Evolutionary conservation across 2,888 invertebrate species (phyloP).

Genomic region (Dasypogon diadema): DNA sequence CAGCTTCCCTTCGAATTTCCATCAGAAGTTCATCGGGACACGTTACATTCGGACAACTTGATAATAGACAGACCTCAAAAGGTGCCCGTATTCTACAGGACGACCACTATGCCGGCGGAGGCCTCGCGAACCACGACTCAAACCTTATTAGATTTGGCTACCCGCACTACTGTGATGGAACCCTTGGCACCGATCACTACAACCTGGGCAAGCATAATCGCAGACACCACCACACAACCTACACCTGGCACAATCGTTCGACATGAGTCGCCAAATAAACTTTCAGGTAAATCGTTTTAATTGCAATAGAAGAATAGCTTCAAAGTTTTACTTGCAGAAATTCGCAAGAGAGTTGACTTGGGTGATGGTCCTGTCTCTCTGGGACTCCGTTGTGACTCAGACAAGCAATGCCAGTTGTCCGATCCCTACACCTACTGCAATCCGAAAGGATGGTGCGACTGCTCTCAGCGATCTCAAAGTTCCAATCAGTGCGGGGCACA

Average conservation of each 20-base stretch:
- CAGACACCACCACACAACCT: conserved; percentile 56
- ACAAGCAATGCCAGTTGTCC: conserved; percentile 83
- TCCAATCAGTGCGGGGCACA: conserved; percentile 78
- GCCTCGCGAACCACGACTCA: conserved; percentile 65
- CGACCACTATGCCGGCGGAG: conserved; percentile 23
- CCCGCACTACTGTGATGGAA: conserved; percentile 70
- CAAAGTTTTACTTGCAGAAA: conserved; percentile 57
- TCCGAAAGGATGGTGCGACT: conserved; percentile 76
- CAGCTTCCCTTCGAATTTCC: conserved; percentile 26
- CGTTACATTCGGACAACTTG: conserved; percentile 52
- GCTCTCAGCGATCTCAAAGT: conserved; percentile 73
- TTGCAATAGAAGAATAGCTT: not conserved
- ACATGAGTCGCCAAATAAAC: not conserved
- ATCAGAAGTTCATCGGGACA: conserved; percentile 25
- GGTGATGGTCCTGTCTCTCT: conserved; percentile 74
- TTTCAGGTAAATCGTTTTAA: conserved; percentile 15
- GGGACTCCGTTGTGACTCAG: conserved; percentile 80
- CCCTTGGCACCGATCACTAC: conserved; percentile 66
- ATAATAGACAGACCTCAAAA: conserved; percentile 48
- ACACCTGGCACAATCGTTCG: not conserved
- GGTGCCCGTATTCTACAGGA: conserved; percentile 37
- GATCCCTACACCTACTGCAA: conserved; percentile 82
- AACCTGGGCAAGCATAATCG: conserved; percentile 59
- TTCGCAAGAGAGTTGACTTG: conserved; percentile 67
- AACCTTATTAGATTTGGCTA: conserved; percentile 66